Conservation (phyloP, 2,113 vertebrate species). For the Dasyprocta punctata region DNA sequence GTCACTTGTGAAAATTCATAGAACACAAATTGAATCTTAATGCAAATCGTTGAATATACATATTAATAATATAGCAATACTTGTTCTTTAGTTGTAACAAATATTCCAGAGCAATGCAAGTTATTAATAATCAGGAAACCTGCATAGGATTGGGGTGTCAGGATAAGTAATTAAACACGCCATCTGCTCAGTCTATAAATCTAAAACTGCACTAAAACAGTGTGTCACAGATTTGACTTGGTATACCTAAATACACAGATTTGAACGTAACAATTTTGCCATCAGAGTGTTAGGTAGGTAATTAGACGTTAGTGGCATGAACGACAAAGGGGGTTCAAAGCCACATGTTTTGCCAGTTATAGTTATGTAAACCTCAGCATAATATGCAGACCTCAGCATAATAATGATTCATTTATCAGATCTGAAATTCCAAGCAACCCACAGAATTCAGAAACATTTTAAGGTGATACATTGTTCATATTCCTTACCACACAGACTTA, state of each 20-base stretch:
- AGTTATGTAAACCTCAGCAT: background rate
- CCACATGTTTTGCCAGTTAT: background rate
- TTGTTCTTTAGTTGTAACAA: background rate
- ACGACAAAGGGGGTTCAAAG: background rate
- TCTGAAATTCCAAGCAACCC: background rate
- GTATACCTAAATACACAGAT: background rate
- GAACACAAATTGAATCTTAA: background rate
- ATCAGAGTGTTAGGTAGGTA: background rate
- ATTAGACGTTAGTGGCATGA: background rate
- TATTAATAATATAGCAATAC: background rate
- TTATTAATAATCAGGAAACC: background rate
- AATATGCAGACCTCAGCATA: background rate
- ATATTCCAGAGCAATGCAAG: background rate
- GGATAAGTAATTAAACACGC: background rate
- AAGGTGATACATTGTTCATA: background rate
- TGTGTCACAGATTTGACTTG: background rate
- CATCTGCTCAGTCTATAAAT: background rate
- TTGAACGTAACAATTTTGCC: background rate
- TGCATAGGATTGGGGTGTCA: background rate
- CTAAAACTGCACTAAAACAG: background rate
- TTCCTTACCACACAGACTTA: background rate
- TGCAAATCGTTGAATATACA: background rate
- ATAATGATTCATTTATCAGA: background rate
- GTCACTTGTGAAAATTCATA: background rate
- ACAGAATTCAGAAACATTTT: background rate